A percentile compares a stretch with the other conserved stretches of the same genome.
Evolutionary conservation across 2,888 invertebrate genomes (phyloP).

Genomic region (Drosophila ezoana): DNA sequence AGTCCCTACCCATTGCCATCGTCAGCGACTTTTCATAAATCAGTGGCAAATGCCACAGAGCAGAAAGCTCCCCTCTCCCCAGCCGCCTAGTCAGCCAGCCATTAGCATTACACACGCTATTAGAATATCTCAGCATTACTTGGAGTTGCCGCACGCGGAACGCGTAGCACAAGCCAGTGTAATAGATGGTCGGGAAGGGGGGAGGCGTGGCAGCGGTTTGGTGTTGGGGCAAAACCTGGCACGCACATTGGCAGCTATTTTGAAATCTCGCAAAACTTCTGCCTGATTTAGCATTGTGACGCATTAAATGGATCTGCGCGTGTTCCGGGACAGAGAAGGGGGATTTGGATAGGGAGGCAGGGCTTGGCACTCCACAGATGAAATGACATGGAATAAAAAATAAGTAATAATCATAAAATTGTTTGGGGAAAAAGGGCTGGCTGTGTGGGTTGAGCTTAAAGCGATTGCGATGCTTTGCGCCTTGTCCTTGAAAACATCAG

Average conservation of each 20-base stretch:
- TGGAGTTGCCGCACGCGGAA: slow-evolving; percentile 41
- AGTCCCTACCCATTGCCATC: not conserved
- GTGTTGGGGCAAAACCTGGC: slow-evolving; percentile 23
- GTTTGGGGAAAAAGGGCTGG: not conserved
- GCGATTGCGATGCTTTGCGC: not conserved
- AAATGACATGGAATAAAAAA: slow-evolving; percentile 55
- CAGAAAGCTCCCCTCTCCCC: slow-evolving; percentile 14
- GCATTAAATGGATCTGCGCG: slow-evolving; percentile 43
- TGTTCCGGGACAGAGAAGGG: not conserved
- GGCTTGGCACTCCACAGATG: slow-evolving; percentile 22
- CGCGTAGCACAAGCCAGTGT: slow-evolving; percentile 1
- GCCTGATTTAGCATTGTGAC: slow-evolving; percentile 71
- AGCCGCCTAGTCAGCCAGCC: slow-evolving; percentile 40
- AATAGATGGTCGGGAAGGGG: not conserved
- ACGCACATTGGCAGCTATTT: slow-evolving; percentile 67
- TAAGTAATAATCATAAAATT: slow-evolving; percentile 63
- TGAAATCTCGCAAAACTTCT: slow-evolving; percentile 71
- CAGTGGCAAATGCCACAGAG: slow-evolving; percentile 56
- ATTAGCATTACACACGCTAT: slow-evolving; percentile 79
- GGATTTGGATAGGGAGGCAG: not conserved
- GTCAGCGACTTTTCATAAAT: slow-evolving; percentile 63
- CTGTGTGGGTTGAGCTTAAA: not conserved
- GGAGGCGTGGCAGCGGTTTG: not conserved
- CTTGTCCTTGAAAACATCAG: not conserved
- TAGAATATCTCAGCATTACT: slow-evolving; percentile 76